Percentiles rank a stretch among this genome's conserved stretches.
phyloP scores from a whole-genome alignment of 2,797 vertebrate species.

The Nyctalus aviator region DNA sequence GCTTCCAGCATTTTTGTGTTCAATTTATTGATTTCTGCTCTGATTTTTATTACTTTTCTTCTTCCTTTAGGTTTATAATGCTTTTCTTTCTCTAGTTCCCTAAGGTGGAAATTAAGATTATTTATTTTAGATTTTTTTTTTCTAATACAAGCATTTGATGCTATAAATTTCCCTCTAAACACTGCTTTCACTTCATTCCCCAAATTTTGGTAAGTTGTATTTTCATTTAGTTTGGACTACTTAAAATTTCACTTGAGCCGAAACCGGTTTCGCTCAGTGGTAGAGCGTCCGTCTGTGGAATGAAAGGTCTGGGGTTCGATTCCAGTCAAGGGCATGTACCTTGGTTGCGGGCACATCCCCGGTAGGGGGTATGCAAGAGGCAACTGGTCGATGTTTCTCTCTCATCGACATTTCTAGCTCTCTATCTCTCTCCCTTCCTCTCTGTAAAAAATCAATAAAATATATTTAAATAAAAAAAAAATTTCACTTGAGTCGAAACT shows the following conservation, averaged over 20 bases:
- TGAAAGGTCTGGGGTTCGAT: too few relatives aligned
- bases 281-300: too few relatives aligned
- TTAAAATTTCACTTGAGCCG: background rate
- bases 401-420: too few relatives aligned
- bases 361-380: too few relatives aligned
- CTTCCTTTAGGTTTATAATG: background rate
- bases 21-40: background rate
- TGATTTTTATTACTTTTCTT: background rate
- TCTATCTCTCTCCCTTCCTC: too few relatives aligned
- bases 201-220: background rate
- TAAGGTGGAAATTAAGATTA: background rate
- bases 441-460: too few relatives aligned
- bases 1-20: background rate
- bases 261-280: too few relatives aligned
- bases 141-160: background rate
- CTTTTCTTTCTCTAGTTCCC: background rate
- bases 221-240: background rate
- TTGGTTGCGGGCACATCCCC: too few relatives aligned
- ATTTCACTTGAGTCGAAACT: too few relatives aligned
- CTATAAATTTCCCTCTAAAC: background rate
- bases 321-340: too few relatives aligned
- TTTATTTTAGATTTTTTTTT: constrained; percentile 10
- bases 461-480: too few relatives aligned
- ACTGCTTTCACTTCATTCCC: background rate
- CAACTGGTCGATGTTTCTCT: too few relatives aligned